phyloP scores from a whole-genome alignment of 2,888 invertebrate species.

The Busseola fusca region DNA sequence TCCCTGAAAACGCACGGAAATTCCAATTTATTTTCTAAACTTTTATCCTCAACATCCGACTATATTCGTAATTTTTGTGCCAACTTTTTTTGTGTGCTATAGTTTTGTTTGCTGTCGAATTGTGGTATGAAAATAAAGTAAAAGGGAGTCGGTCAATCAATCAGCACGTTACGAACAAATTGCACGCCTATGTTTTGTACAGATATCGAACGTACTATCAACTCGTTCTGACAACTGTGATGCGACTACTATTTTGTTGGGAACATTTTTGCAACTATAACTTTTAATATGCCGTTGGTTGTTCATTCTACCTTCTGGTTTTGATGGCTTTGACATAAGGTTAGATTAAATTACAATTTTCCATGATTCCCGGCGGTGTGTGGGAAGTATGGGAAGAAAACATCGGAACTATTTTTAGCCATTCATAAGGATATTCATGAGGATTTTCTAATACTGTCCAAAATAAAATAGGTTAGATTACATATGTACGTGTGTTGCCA shows the following conservation, averaged over 20 bases:
- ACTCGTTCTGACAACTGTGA: constrained; percentile 20
- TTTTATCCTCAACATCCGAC: constrained; percentile 37
- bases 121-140: constrained; percentile 51
- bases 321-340: neutral
- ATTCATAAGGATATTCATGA: no score
- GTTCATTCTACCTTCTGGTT: neutral
- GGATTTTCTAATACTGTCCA: no score
- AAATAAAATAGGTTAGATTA: no score
- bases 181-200: constrained; percentile 43
- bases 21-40: constrained; percentile 34
- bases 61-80: constrained; percentile 44
- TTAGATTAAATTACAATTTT: neutral
- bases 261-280: constrained; percentile 4
- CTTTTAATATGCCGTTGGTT: neutral
- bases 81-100: constrained; percentile 37
- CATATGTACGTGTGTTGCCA: neutral
- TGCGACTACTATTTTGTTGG: neutral
- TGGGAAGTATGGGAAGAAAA: no score
- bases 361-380: no score
- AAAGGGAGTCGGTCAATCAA: constrained; percentile 51
- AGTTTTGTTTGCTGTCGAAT: constrained; percentile 43
- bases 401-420: no score
- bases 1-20: constrained; percentile 28
- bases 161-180: constrained; percentile 50
- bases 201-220: constrained; percentile 17